These are phyloP conservation scores for Yoshiicerus persimilis DNA, from an alignment of 1,140 invertebrate species.

Conservation along the genomic window DNA sequence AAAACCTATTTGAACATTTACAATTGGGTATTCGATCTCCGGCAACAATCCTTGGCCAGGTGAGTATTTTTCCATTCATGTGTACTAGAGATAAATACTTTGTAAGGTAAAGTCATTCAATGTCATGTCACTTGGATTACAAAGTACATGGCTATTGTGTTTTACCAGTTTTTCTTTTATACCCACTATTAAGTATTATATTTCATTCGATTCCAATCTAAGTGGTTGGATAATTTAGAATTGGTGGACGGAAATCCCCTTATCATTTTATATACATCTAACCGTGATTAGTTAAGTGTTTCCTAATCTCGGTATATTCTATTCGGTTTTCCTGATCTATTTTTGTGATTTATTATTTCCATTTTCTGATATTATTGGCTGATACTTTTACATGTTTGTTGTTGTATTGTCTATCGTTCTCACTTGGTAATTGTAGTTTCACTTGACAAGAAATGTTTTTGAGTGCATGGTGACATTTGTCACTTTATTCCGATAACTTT, in stretches of 20 bases:
- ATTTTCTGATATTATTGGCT: background rate
- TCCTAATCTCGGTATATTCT: background rate
- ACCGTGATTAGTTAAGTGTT: background rate
- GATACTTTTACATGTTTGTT: background rate
- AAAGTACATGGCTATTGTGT: background rate
- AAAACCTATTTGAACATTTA: conserved; percentile 21
- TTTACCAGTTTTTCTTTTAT: background rate
- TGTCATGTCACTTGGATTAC: background rate
- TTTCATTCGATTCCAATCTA: background rate
- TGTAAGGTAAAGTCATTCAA: background rate
- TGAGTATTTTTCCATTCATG: background rate
- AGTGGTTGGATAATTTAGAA: background rate
- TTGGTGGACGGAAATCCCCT: too few relatives aligned
- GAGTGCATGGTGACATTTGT: background rate
- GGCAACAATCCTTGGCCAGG: conserved; percentile 9
- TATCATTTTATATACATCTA: background rate
- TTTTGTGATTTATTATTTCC: background rate
- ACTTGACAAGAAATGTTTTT: background rate
- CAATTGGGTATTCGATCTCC: background rate
- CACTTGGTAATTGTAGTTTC: background rate
- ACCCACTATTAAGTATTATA: too few relatives aligned
- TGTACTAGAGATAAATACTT: background rate
- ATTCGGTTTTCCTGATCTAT: background rate
- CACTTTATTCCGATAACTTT: background rate
- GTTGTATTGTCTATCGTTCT: background rate